A percentile compares a stretch with the other conserved stretches of the same genome.
phyloP scores from a whole-genome alignment of 30 jellyfish, hydroid and myxozoan species.

The Pelagia noctiluca region DNA sequence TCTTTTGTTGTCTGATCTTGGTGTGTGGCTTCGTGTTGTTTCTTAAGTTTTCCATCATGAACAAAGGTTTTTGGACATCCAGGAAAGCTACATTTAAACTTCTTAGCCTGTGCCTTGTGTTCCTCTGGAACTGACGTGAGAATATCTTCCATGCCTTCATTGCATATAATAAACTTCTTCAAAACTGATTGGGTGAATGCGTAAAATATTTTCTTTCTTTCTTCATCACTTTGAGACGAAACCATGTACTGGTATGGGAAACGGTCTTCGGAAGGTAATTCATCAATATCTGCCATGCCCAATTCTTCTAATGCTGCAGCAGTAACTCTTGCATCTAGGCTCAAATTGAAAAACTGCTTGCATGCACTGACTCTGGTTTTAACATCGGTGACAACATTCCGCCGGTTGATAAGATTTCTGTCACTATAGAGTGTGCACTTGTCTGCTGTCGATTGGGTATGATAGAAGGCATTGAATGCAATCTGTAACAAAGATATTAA shows the following conservation, averaged over 20 bases:
- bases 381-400: conserved; percentile 21
- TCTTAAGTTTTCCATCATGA: conserved; percentile 24
- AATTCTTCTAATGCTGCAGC: conserved; percentile 33
- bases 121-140: neutral
- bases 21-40: conserved; percentile 25
- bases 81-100: conserved; percentile 30
- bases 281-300: conserved; percentile 27
- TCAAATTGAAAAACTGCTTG: conserved; percentile 30
- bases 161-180: neutral
- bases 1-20: conserved; percentile 34
- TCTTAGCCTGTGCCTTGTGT: conserved; percentile 5
- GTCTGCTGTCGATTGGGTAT: conserved; percentile 22
- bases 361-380: conserved; percentile 41
- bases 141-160: conserved; percentile 7
- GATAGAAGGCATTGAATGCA: conserved; percentile 29
- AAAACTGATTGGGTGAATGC: neutral
- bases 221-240: neutral
- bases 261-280: no score
- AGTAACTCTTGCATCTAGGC: conserved; percentile 45
- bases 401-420: conserved; percentile 26
- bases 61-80: conserved; percentile 16
- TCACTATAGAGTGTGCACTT: conserved; percentile 27
- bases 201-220: neutral
- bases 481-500: conserved; percentile 5
- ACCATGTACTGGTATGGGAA: neutral